Conservation (phyloP, 1,140 invertebrate genomes). For the Aphidius gifuensis region DNA sequence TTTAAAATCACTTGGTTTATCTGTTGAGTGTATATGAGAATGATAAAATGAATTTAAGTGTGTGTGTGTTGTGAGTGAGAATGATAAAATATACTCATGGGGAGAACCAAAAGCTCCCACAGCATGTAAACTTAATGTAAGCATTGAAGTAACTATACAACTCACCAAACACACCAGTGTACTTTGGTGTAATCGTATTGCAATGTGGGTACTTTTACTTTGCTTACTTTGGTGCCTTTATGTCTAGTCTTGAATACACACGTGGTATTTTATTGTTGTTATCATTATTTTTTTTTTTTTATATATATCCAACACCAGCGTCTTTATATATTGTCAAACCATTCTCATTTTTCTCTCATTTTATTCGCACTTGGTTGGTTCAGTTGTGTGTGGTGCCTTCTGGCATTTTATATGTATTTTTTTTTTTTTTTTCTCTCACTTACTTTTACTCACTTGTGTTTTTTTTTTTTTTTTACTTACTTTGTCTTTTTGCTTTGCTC, state of each 20-base stretch:
- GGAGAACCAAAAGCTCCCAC: not conserved
- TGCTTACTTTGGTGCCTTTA: conserved; percentile 8
- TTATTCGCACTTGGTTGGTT: conserved; percentile 21
- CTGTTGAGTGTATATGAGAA: too few species aligned
- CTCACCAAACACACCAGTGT: conserved; percentile 3
- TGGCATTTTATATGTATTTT: too few species aligned
- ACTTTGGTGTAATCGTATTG: not conserved
- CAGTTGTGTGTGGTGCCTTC: conserved; percentile 16
- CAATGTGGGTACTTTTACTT: not conserved
- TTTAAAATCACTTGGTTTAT: too few species aligned
- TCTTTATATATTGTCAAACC: conserved; percentile 9
- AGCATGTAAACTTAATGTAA: conserved; percentile 1
- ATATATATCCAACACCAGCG: conserved; percentile 6
- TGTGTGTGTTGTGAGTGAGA: too few species aligned
- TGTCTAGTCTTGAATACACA: not conserved
- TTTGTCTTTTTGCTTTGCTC: conserved; percentile 9
- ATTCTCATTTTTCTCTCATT: conserved; percentile 15
- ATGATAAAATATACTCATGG: not conserved
- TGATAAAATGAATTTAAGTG: too few species aligned
- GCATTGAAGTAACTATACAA: conserved; percentile 6
- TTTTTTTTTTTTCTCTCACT: too few species aligned
- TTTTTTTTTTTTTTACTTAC: not conserved
- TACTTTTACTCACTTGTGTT: too few species aligned
- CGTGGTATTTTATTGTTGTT: conserved; percentile 3
- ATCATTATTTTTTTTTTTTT: conserved; percentile 11